Conservation (phyloP, 2,797 vertebrate genomes). For the Buceros bicornis region DNA sequence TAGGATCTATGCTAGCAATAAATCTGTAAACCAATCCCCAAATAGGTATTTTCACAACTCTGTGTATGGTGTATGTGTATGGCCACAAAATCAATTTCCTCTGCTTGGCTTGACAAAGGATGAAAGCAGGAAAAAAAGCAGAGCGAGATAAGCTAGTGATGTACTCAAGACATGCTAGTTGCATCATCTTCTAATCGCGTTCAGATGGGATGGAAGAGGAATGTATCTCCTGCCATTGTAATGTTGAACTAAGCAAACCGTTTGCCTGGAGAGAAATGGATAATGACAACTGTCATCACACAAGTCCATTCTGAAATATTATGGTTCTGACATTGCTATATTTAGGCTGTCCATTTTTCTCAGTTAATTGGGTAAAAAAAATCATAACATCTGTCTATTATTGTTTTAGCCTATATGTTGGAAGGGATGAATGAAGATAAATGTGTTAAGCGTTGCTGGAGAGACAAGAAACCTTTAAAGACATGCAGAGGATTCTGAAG, state of each 20-base stretch:
- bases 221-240: not conserved
- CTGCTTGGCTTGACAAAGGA: not conserved
- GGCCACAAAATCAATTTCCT: not conserved
- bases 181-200: not conserved
- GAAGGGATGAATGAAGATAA: not conserved
- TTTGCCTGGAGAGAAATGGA: not conserved
- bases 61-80: not conserved
- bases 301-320: not conserved
- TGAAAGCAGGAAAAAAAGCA: not conserved
- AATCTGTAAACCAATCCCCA: not conserved
- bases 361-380: not conserved
- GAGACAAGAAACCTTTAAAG: not conserved
- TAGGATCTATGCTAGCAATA: not conserved
- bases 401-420: not conserved
- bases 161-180: not conserved
- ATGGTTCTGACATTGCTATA: not conserved
- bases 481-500: not conserved
- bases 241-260: not conserved
- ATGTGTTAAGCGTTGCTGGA: not conserved
- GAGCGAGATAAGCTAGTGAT: not conserved
- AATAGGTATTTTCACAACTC: not conserved
- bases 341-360: not conserved
- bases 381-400: not conserved
- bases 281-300: not conserved
- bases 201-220: not conserved